These are phyloP conservation scores for Pituophis catenifer DNA, from an alignment of 2,113 vertebrate species.

Conservation along the genomic window DNA sequence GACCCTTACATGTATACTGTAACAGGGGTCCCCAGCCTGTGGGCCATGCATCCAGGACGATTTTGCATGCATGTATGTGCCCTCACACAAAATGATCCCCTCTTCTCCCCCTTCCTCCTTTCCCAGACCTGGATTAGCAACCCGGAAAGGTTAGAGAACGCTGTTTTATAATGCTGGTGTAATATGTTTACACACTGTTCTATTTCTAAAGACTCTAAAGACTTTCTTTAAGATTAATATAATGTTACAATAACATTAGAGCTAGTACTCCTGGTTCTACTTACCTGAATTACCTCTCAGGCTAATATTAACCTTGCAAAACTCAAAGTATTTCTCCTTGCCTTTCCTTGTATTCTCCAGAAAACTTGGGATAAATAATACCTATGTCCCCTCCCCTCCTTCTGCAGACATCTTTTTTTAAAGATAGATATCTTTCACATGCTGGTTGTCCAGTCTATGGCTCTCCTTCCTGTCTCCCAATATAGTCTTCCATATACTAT, in stretches of 20 bases:
- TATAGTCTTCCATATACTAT: too few relatives aligned
- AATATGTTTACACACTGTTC: neutral
- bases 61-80: too few relatives aligned
- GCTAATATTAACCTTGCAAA: neutral
- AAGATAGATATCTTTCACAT: neutral
- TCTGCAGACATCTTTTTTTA: neutral
- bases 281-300: neutral
- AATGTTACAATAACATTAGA: neutral
- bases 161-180: neutral
- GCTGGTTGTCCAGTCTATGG: neutral
- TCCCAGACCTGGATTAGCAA: accelerated
- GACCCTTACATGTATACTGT: neutral
- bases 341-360: neutral
- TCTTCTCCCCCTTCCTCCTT: neutral
- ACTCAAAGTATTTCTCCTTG: neutral
- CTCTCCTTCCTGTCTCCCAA: neutral
- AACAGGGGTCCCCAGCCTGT: neutral
- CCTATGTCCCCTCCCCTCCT: neutral
- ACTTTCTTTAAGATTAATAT: neutral
- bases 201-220: neutral
- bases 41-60: too few relatives aligned
- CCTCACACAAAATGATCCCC: neutral
- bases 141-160: too few relatives aligned
- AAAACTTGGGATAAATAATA: neutral
- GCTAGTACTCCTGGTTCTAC: neutral